These are phyloP conservation scores for Metallyticus violacea DNA, from an alignment of 2,888 invertebrate genomes.

Conservation along the genomic window DNA sequence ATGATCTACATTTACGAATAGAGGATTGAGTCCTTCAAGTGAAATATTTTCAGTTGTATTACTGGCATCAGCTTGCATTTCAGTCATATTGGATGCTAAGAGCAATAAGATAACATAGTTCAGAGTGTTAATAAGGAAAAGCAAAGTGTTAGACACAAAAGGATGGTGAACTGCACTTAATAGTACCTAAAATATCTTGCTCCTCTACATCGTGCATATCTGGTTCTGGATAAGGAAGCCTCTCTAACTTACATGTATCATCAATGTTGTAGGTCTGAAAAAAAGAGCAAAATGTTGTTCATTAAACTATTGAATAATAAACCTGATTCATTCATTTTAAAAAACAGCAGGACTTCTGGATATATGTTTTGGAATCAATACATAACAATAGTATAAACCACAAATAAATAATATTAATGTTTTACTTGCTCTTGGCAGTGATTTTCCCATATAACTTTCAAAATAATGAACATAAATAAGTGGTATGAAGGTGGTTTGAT, in stretches of 20 bases:
- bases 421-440: no score
- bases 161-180: neutral
- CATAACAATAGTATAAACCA: no score
- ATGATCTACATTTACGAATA: conserved; percentile 49
- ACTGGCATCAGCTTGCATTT: neutral
- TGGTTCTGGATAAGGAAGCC: conserved; percentile 22
- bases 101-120: neutral
- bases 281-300: neutral
- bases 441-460: no score
- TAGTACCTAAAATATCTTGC: neutral
- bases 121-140: no score
- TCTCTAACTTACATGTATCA: conserved; percentile 20
- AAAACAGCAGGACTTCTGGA: no score
- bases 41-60: conserved; percentile 1
- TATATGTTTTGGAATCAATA: no score
- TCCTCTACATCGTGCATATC: neutral
- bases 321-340: neutral
- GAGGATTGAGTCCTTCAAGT: conserved; percentile 36
- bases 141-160: no score
- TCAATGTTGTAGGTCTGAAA: conserved; percentile 23
- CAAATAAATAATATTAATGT: no score
- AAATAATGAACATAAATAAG: no score
- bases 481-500: no score
- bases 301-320: neutral
- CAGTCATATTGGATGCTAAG: neutral